These are phyloP conservation scores for Rhopalosiphum nymphaeae DNA, from an alignment of 2,888 invertebrate genomes.

Conservation along the genomic window DNA sequence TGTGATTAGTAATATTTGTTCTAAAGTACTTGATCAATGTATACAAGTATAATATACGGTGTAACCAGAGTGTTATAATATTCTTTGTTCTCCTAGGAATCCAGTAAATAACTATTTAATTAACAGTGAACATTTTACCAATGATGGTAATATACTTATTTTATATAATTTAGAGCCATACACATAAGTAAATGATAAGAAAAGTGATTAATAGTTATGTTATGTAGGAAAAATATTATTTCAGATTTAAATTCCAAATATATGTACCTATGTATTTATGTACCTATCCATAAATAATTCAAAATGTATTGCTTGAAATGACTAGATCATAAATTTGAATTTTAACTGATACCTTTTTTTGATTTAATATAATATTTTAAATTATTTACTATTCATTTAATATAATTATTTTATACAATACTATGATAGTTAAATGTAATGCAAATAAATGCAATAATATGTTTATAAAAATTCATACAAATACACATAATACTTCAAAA, in stretches of 20 bases:
- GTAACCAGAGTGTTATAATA: neutral
- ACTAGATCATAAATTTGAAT: neutral
- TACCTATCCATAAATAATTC: neutral
- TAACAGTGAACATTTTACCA: neutral
- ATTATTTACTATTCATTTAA: neutral
- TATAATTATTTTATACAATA: neutral
- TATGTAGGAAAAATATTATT: neutral
- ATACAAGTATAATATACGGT: conserved; percentile 1
- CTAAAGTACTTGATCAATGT: conserved; percentile 49
- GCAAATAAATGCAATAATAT: neutral
- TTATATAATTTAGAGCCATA: neutral
- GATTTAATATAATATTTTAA: neutral
- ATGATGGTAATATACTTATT: neutral
- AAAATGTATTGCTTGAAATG: neutral
- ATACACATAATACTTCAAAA: neutral
- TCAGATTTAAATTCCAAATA: neutral
- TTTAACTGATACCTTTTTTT: neutral
- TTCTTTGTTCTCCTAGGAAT: neutral
- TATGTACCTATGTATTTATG: neutral
- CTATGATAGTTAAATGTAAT: neutral
- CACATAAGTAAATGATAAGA: neutral
- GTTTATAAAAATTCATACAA: neutral
- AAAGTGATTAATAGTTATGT: neutral
- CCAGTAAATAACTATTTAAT: neutral
- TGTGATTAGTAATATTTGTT: conserved; percentile 41